Base-by-base conservation (phyloP, 1,140 invertebrate species). In the Lasioglossum albipes region DNA sequence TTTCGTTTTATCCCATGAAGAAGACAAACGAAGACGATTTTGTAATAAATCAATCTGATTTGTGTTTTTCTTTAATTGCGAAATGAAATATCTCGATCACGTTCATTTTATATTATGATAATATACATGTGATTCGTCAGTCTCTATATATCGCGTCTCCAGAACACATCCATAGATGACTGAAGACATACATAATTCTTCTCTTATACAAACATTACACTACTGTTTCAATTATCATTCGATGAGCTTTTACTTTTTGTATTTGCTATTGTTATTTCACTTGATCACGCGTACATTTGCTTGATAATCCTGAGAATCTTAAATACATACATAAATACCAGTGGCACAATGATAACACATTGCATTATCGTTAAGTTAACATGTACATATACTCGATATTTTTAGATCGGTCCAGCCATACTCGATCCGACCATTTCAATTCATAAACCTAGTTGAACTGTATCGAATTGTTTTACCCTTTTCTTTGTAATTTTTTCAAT, bases 301-400 rank as follows among this genome's bases (percentile, higher is more conserved):
- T 79, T 22, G 9, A 45, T 16, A 54, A 66, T 65, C 62, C 62
- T 66, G 41, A 64, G 22, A 7, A 49, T 57, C 0, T 16, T 61
- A 75, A 59, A 80, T 49, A 75, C 54, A 31, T 75, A 64, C 52
- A 71, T 71, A 75, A 68, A 75, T 80, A 80, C 31, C 27, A 52
- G 78, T 68, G 52, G 45, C 54, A 75, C 57, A 68, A 66, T 22
- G 31, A 75, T 75, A 67, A 75, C n/a, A n/a, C 45, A 69, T 59
- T 68, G 57, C 27, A 75, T 54, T 71, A 65, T 71, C 42, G 13
- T 71, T 67, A 41, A 66, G 12, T 75, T 52, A 75, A 74, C 62
- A 79, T 79, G 70, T 79, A 79, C 70, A 74, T 22, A 74, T 74
- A 79, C 70, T 73, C 18, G 77, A 79, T 73, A 79, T 74, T 79